Evolutionary conservation across 1,140 invertebrate species (phyloP).

Genomic region (Drosophila oshimai): DNA sequence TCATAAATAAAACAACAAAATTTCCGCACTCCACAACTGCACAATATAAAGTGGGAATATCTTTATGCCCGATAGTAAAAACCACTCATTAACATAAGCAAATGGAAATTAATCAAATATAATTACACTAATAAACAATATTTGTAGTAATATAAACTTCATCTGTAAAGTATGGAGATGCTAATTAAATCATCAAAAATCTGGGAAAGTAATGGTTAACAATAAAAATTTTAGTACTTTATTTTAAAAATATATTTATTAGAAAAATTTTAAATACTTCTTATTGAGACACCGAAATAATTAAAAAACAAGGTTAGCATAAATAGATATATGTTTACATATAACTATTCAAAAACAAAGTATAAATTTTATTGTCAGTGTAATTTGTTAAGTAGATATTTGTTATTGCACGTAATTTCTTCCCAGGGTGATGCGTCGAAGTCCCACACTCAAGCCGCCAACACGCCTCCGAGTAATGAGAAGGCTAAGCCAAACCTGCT

Average conservation of each 20-base stretch:
- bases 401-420: too few species aligned
- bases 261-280: too few species aligned
- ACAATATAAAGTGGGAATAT: constrained; percentile 12
- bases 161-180: not conserved
- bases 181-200: not conserved
- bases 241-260: too few species aligned
- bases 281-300: too few species aligned
- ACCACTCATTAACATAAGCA: constrained; percentile 51
- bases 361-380: too few species aligned
- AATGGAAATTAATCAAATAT: constrained; percentile 40
- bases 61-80: not conserved
- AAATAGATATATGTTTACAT: too few species aligned
- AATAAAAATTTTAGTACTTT: not conserved
- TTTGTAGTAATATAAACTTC: not conserved
- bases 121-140: constrained; percentile 1
- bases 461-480: constrained; percentile 12
- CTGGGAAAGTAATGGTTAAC: not conserved
- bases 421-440: constrained; percentile 32
- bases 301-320: too few species aligned
- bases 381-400: too few species aligned
- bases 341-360: too few species aligned
- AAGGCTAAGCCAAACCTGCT: constrained; percentile 62
- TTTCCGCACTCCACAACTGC: constrained; percentile 22
- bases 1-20: constrained; percentile 43
- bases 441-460: not conserved